Conservation (phyloP, 2,797 vertebrate genomes). For the Catharus ustulatus region DNA sequence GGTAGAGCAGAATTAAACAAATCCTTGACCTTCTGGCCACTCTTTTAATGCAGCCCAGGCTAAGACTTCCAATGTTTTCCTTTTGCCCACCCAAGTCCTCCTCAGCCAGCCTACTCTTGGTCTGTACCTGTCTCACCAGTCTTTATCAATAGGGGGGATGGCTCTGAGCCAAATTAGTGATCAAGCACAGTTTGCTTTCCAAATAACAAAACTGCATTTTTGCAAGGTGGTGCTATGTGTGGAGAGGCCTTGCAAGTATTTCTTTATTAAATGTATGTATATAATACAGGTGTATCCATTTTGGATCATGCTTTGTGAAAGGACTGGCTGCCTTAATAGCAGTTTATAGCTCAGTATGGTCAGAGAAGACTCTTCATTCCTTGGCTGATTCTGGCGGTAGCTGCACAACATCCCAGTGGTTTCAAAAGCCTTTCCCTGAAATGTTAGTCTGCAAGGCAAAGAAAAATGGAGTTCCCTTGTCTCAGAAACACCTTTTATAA, state of each 20-base stretch:
- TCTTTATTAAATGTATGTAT: neutral
- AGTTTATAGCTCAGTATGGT: neutral
- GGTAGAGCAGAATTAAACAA: neutral
- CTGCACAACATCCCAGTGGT: neutral
- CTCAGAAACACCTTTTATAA: neutral
- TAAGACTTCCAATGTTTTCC: too few relatives aligned
- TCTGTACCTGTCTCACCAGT: neutral
- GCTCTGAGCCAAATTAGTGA: neutral
- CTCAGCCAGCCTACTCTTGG: neutral
- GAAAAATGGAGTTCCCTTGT: neutral
- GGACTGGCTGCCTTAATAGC: neutral
- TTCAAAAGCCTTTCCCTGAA: neutral
- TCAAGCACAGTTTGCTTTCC: neutral
- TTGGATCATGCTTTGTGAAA: neutral
- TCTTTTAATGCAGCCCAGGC: too few relatives aligned
- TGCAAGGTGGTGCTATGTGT: neutral
- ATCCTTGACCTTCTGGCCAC: neutral
- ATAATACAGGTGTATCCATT: neutral
- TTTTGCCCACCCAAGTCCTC: neutral
- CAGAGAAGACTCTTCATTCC: neutral
- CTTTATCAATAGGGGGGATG: fast-evolving
- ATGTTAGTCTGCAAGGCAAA: neutral
- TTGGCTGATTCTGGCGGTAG: neutral
- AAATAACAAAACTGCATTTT: neutral
- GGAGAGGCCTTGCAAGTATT: neutral